Conservation (phyloP, 2,797 vertebrate genomes). For the Trichosurus vulpecula region DNA sequence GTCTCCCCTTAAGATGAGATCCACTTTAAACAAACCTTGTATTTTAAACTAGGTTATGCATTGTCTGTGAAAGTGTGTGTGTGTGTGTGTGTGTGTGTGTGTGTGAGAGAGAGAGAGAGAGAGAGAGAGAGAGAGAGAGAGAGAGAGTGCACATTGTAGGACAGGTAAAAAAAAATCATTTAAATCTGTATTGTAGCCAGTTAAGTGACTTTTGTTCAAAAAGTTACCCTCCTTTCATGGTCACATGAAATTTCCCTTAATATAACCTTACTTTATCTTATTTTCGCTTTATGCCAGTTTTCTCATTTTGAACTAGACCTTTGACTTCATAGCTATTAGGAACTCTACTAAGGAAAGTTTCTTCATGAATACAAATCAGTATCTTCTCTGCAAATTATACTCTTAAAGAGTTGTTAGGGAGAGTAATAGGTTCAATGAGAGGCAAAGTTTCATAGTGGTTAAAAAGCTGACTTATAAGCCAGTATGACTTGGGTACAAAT, state of each 20-base stretch:
- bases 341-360: not conserved
- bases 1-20: not conserved
- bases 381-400: not conserved
- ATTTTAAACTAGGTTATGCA: not conserved
- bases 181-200: not conserved
- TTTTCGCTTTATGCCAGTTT: not conserved
- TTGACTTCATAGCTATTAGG: not conserved
- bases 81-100: not conserved
- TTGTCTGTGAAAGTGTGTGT: not conserved
- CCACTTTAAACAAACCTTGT: not conserved
- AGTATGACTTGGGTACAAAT: not conserved
- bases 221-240: not conserved
- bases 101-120: too few species aligned
- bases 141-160: not conserved
- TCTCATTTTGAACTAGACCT: not conserved
- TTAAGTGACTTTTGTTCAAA: not conserved
- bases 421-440: not conserved
- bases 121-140: too few species aligned
- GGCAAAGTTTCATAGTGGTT: not conserved
- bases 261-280: not conserved
- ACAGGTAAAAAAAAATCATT: not conserved
- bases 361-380: not conserved
- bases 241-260: not conserved
- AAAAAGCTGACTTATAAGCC: not conserved
- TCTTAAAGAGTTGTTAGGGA: not conserved